Evolutionary conservation across 2,888 invertebrate species (phyloP).

Genomic region (Hyalella azteca): DNA sequence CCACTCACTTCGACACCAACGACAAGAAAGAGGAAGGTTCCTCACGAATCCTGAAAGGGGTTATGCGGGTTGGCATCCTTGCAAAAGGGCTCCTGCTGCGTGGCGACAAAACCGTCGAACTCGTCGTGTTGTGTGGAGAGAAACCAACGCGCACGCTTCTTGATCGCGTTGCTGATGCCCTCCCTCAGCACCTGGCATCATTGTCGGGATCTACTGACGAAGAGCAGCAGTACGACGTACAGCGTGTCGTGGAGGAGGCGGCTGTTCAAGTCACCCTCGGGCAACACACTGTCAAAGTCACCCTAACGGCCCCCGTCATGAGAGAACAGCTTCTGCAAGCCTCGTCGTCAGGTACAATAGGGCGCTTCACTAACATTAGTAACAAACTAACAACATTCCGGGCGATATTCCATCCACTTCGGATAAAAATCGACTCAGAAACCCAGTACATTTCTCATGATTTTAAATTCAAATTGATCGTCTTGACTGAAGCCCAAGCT

Average conservation of each 20-base stretch:
- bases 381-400: not conserved
- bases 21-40: conserved; percentile 68
- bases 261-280: conserved; percentile 81
- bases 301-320: conserved; percentile 91
- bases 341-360: conserved; percentile 60
- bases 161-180: conserved; percentile 81
- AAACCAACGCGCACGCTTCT: conserved; percentile 87
- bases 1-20: conserved; percentile 62
- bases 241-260: conserved; percentile 82
- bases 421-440: too few relatives aligned
- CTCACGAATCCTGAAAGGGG: conserved; percentile 86
- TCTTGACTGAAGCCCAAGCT: too few relatives aligned
- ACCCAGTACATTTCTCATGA: too few relatives aligned
- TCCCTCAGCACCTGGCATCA: conserved; percentile 79
- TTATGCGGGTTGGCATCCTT: conserved; percentile 93
- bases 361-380: conserved; percentile 44
- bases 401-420: too few relatives aligned
- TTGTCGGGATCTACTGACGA: conserved; percentile 71
- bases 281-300: conserved; percentile 76
- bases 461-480: too few relatives aligned
- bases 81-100: conserved; percentile 87
- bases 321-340: conserved; percentile 72
- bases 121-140: conserved; percentile 93
- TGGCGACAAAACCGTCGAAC: conserved; percentile 86
- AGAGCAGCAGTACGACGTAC: conserved; percentile 81